Base-by-base conservation (phyloP, 2,888 invertebrate genomes). In the Ornithoptera priamus region DNA sequence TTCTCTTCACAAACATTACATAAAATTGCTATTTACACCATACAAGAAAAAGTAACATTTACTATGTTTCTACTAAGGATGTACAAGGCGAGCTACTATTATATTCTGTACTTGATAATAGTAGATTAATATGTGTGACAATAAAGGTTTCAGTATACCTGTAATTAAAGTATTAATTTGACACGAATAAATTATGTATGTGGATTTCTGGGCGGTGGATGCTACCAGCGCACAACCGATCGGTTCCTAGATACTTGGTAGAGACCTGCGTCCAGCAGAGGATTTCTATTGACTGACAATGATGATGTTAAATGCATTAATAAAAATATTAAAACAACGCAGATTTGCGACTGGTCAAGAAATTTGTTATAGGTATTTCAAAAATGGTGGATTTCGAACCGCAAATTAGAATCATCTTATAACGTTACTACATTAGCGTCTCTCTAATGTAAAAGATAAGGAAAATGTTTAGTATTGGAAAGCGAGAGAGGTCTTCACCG, bases 401-500 rank as follows among this genome's bases (percentile, higher is more conserved):
- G 53, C 61, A 64, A 53, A 69, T 56, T 30, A 58, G 39, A 58
- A 58, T 62, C 53, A 36, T 60, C 65, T 65, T 68, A 61, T 62
- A 71, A 71, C 18, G 58, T 68, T 18, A 62, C 50, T 18, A 62
- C 50, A 62, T 68, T 68, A 66, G 62, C 65, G 60, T 53, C 61
- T 58, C 67, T 65, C 63, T 67, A 68, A 71, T 69, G 68, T 62
- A 62, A 69, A 72, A 77, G 75, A 81, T 81, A 82, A 81, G 79
- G 79, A 81, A 83, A 84, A 83, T 79, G 76, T 78, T 79, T 74
- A 78, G 77, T 80, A 82, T 82, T 84, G 80, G 84, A 88, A 86
- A 88, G 83, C 81, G 76, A 78, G 81, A 80, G 80, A 79, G 81
- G 82, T 85, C 83, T 85, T 79, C 80, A 80, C 84, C 87, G 82